phyloP scores from a whole-genome alignment of 2,797 vertebrate species.

The Falco berigora region DNA sequence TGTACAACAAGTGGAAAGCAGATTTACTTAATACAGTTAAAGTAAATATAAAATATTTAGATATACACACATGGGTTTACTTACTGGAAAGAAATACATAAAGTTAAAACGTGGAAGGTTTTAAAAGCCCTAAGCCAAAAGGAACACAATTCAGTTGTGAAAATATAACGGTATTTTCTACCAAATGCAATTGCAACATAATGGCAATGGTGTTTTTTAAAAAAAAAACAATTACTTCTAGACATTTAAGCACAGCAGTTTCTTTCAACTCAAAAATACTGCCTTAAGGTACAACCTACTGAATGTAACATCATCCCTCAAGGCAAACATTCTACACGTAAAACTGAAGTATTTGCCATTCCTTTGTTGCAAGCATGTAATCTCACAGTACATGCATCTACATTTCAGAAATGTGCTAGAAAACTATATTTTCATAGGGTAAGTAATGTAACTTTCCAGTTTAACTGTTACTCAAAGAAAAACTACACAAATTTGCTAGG shows the following conservation, averaged over 20 bases:
- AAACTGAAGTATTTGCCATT: neutral
- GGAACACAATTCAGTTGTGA: conserved; percentile 18
- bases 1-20: conserved; percentile 52
- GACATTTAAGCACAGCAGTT: conserved; percentile 36
- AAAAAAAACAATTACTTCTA: neutral
- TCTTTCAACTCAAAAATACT: conserved; percentile 26
- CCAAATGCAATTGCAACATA: conserved; percentile 40
- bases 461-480: conserved; percentile 38
- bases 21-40: conserved; percentile 48
- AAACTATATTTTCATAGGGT: conserved; percentile 16
- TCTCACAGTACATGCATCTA: conserved; percentile 28
- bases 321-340: neutral
- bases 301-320: neutral
- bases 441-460: neutral
- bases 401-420: conserved; percentile 15
- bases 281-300: neutral
- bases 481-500: conserved; percentile 14
- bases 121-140: conserved; percentile 39
- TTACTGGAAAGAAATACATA: conserved; percentile 45
- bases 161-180: conserved; percentile 16
- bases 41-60: conserved; percentile 62
- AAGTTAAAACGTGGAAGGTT: conserved; percentile 32
- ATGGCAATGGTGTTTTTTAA: neutral
- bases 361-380: conserved; percentile 19
- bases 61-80: conserved; percentile 33